These are phyloP conservation scores for Drosophila arizonae DNA, from an alignment of 1,140 invertebrate genomes.

Conservation along the genomic window DNA sequence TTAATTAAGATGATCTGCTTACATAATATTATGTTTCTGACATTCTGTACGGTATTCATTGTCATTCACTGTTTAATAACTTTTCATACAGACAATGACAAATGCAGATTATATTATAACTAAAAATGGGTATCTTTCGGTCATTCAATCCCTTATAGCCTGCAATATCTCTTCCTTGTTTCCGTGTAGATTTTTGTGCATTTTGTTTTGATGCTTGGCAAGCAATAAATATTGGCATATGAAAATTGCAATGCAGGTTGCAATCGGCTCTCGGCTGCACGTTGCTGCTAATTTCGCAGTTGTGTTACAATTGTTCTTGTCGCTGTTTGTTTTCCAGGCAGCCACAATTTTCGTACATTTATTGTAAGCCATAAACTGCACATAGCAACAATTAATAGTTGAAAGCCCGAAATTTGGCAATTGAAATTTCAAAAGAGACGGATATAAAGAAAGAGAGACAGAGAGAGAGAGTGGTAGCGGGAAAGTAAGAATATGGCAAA, in stretches of 20 bases:
- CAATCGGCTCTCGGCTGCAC: constrained; percentile 15
- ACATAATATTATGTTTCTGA: too few species aligned
- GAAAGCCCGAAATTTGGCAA: constrained; percentile 16
- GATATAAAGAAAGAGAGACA: not conserved
- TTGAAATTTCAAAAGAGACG: constrained; percentile 14
- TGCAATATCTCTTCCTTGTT: not conserved
- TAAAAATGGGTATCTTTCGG: not conserved
- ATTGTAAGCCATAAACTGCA: not conserved
- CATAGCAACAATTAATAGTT: constrained; percentile 38
- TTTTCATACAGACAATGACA: too few species aligned
- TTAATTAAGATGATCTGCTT: too few species aligned
- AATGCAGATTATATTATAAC: too few species aligned
- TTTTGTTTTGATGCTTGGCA: constrained; percentile 37
- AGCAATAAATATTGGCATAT: constrained; percentile 48
- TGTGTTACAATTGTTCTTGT: constrained; percentile 26
- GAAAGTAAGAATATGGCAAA: constrained; percentile 11
- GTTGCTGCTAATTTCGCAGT: constrained; percentile 32
- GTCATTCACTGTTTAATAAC: too few species aligned
- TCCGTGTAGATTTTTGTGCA: constrained; percentile 19
- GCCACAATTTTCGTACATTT: constrained; percentile 8
- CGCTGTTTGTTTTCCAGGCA: constrained; percentile 24
- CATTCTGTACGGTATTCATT: too few species aligned
- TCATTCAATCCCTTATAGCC: not conserved
- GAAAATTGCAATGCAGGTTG: constrained; percentile 41
- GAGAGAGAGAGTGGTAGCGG: too few species aligned